Base-by-base conservation (phyloP, 2,888 invertebrate species). In the Minunthozetes semirufus region DNA sequence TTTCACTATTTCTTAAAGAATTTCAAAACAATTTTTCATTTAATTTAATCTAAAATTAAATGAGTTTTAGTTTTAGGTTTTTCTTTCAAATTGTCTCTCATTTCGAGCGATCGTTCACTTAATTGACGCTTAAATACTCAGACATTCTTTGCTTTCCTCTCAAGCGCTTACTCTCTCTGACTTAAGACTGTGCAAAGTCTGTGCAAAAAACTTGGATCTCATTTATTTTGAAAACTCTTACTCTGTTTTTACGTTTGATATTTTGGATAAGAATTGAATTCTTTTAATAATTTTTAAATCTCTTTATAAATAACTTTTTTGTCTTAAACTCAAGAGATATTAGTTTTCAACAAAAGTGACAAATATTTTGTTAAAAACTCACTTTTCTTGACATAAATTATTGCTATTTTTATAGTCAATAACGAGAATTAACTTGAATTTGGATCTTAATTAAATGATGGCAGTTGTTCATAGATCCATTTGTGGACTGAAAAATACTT, bases 41-140 rank as follows among this genome's bases (percentile, higher is more conserved):
- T 6, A 53, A 53, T 53, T n/a, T n/a, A 53, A n/a, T 53, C 17
- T 53, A 19, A 53, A 19, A 53, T 53, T 53, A 19, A 53, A 53
- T 53, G 53, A 53, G 53, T 53, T 53, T 48, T 11, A 53, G 53
- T 53, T 53, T 48, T 11, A n/a, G n/a, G 53, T 53, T 53, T 53
- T 53, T 19, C 4, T 17, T 53, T 53, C 53, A n/a, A 15, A n/a
- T 19, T 53, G n/a, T 48, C 17, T 48, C 46, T 48, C 46, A 48
- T 48, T 17, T 33, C 6, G 46, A 53, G n/a, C 19, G 53, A 53
- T 53, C n/a, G 53, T 53, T 53, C 19, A 53, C 53, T 53, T 53
- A 53, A 53, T 53, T 53, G 19, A 19, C 53, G 53, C 53, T 53
- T n/a, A 53, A 53, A 53, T n/a, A 17, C 53, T 53, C 53, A 53